These are phyloP conservation scores for Nothobranchius furzeri DNA, from an alignment of 2,113 vertebrate genomes.

Conservation along the genomic window DNA sequence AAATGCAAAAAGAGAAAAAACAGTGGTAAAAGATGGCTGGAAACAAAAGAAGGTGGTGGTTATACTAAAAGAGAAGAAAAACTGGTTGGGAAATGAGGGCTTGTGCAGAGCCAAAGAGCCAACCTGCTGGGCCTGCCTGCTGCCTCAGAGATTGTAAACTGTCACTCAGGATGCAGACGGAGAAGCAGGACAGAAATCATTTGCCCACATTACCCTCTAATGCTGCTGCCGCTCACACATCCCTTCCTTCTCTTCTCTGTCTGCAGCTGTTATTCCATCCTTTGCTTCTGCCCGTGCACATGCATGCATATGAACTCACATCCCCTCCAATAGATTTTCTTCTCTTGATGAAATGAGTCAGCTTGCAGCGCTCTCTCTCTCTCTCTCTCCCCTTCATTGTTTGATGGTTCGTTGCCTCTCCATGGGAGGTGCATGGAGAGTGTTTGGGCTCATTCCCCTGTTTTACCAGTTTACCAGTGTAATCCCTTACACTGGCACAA, in stretches of 20 bases:
- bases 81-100: conserved; percentile 57
- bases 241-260: conserved; percentile 34
- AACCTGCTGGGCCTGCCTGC: conserved; percentile 68
- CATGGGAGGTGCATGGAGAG: conserved; percentile 58
- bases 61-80: conserved; percentile 14
- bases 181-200: conserved; percentile 71
- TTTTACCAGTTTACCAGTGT: conserved; percentile 75
- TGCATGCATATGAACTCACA: conserved; percentile 50
- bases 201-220: conserved; percentile 64
- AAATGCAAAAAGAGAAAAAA: conserved; percentile 14
- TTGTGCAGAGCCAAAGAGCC: conserved; percentile 55
- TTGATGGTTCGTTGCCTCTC: conserved; percentile 64
- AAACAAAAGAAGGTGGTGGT: conserved; percentile 44
- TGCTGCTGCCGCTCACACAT: conserved; percentile 37
- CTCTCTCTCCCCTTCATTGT: conserved; percentile 49
- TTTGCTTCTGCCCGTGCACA: conserved; percentile 26
- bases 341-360: conserved; percentile 57
- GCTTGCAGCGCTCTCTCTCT: conserved; percentile 45
- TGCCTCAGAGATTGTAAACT: conserved; percentile 74
- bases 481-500: conserved; percentile 71
- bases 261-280: conserved; percentile 22
- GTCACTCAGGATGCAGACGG: conserved; percentile 76
- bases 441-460: conserved; percentile 68
- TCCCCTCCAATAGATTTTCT: conserved; percentile 32
- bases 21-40: conserved; percentile 42